Percentiles rank a stretch among this genome's conserved stretches.
phyloP scores from a whole-genome alignment of 1,140 invertebrate species.

The Heliothis subflexa region DNA sequence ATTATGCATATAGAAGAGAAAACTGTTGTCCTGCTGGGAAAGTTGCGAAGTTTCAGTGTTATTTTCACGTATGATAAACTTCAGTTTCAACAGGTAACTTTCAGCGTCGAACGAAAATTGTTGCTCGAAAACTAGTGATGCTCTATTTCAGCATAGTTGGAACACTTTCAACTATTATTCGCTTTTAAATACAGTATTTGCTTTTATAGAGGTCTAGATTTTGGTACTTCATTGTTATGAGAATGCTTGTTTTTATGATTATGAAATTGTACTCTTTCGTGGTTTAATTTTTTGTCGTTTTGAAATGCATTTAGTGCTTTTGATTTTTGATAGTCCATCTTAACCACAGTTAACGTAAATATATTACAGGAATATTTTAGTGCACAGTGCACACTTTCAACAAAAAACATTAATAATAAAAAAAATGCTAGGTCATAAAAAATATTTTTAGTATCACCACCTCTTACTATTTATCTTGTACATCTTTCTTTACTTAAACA shows the following conservation, averaged over 20 bases:
- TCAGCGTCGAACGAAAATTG: slow-evolving; percentile 34
- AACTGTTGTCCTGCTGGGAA: slow-evolving; percentile 30
- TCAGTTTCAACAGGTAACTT: slow-evolving; percentile 44
- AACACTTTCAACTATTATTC: slow-evolving; percentile 28
- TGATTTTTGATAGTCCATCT: too few relatives aligned
- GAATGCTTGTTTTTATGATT: too few relatives aligned
- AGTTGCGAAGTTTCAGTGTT: slow-evolving; percentile 31
- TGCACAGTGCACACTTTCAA: too few relatives aligned
- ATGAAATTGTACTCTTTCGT: too few relatives aligned
- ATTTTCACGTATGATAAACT: slow-evolving; percentile 38
- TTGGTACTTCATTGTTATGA: too few relatives aligned
- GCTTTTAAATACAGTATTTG: neutral
- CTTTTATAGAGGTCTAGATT: too few relatives aligned
- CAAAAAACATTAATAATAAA: too few relatives aligned
- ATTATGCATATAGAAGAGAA: slow-evolving; percentile 30
- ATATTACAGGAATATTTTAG: too few relatives aligned
- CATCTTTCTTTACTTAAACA: neutral
- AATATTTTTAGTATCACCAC: neutral
- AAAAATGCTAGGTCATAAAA: neutral
- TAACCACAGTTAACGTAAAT: too few relatives aligned
- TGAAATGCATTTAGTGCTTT: too few relatives aligned
- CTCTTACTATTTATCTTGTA: neutral
- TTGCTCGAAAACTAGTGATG: slow-evolving; percentile 28
- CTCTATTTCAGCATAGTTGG: slow-evolving; percentile 23
- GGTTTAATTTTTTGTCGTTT: too few relatives aligned